These are phyloP conservation scores for Dendrocincla fuliginosa DNA, from an alignment of 2,797 vertebrate species.

Conservation along the genomic window DNA sequence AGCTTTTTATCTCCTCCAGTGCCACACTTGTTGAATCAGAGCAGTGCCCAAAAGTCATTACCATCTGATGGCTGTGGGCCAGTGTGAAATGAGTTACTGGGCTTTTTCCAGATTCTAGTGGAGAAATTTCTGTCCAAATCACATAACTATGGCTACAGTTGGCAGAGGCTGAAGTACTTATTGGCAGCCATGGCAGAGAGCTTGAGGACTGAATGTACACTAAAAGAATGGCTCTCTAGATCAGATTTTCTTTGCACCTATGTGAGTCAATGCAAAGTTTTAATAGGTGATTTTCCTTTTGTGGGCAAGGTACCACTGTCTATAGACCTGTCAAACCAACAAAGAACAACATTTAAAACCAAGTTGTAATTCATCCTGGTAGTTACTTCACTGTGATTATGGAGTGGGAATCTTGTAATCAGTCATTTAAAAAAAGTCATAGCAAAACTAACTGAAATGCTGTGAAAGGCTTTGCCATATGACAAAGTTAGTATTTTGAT, in stretches of 20 bases:
- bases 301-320: accelerated
- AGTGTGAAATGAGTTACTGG: slow-evolving; percentile 32
- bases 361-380: not conserved
- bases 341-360: not conserved
- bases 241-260: not conserved
- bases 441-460: not conserved
- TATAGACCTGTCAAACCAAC: not conserved
- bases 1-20: slow-evolving; percentile 30
- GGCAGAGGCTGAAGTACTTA: not conserved
- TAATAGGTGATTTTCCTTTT: not conserved
- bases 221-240: not conserved
- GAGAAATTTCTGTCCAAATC: slow-evolving; percentile 32
- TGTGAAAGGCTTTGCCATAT: not conserved
- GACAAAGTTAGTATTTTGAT: not conserved
- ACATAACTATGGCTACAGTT: not conserved
- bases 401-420: not conserved
- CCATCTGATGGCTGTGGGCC: not conserved
- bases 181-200: not conserved
- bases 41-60: slow-evolving; percentile 19
- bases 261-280: not conserved
- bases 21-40: slow-evolving; percentile 2
- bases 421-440: not conserved
- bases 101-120: slow-evolving; percentile 40
- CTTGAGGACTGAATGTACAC: not conserved
- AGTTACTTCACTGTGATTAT: not conserved